Evolutionary conservation across 2,113 vertebrate genomes (phyloP).

Genomic region (Noctilio leporinus): DNA sequence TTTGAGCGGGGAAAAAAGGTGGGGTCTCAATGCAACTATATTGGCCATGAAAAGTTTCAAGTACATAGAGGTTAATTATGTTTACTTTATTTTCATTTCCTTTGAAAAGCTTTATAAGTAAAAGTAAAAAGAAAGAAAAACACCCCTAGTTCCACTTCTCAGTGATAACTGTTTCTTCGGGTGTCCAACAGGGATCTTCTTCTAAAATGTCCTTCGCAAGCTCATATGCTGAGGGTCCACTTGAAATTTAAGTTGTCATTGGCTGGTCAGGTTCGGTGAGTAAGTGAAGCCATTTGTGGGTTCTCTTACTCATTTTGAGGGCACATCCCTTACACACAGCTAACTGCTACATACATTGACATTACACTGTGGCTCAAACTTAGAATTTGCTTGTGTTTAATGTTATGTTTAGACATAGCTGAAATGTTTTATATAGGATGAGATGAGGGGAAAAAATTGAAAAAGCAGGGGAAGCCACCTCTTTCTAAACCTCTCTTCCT

Average conservation of each 20-base stretch:
- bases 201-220: neutral
- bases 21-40: neutral
- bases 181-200: too few relatives aligned
- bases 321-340: neutral
- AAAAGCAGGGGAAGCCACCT: neutral
- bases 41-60: neutral
- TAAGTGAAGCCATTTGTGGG: neutral
- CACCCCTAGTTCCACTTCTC: neutral
- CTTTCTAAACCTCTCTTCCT: neutral
- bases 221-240: fast-evolving
- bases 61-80: neutral
- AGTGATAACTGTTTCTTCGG: neutral
- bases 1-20: neutral
- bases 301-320: neutral
- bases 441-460: neutral
- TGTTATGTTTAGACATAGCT: neutral
- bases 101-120: neutral
- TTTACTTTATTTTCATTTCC: neutral
- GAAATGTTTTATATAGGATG: neutral
- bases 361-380: neutral
- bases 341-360: neutral
- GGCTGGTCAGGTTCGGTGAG: neutral
- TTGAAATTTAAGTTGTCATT: neutral
- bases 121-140: neutral
- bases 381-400: neutral